These are phyloP conservation scores for Gortyna flavago DNA, from an alignment of 2,888 invertebrate genomes.

Conservation along the genomic window DNA sequence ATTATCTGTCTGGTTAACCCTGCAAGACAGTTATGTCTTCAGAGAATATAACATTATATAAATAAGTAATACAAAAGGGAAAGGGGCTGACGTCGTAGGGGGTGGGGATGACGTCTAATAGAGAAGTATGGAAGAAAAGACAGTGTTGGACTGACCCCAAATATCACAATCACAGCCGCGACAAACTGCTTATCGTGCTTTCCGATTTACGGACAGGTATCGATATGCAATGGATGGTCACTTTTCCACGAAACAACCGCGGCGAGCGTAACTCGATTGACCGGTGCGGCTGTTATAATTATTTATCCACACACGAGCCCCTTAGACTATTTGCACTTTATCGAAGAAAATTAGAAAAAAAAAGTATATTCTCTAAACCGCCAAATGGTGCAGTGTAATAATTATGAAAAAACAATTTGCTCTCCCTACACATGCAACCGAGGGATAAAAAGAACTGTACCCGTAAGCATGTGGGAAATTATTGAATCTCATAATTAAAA, in stretches of 20 bases:
- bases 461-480: background rate
- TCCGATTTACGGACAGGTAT: background rate
- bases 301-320: background rate
- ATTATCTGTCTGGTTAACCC: no score
- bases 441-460: background rate
- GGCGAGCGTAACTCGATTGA: no score
- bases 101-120: no score
- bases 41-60: no score
- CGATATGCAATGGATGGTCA: background rate
- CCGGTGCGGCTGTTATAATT: background rate
- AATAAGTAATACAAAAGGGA: no score
- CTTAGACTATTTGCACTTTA: background rate
- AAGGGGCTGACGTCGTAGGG: no score
- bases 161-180: no score
- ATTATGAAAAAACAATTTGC: background rate
- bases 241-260: background rate
- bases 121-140: no score
- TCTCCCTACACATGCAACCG: background rate
- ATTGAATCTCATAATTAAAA: background rate
- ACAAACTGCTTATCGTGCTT: no score
- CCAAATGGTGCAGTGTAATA: no score
- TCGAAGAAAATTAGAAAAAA: background rate
- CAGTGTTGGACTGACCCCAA: no score
- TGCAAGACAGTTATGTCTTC: no score
- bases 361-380: background rate